phyloP scores from a whole-genome alignment of 1,140 invertebrate species.

The Drosophila elegans region DNA sequence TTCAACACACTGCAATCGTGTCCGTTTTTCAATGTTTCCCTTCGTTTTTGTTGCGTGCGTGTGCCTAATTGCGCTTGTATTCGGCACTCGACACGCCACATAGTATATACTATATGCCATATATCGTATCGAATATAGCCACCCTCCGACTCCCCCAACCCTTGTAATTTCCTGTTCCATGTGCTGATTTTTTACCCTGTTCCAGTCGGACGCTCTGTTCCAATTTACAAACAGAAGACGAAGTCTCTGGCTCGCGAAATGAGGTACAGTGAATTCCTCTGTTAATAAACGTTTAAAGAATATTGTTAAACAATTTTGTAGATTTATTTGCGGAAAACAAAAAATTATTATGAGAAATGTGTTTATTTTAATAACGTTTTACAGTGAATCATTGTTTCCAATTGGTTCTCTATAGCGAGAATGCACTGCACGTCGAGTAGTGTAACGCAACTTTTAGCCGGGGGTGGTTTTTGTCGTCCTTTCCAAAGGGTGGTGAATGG shows the following conservation, averaged over 20 bases:
- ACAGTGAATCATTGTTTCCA: too few species aligned
- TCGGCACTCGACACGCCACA: conserved; percentile 38
- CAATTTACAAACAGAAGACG: conserved; percentile 49
- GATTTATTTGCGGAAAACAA: neutral
- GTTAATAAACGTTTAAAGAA: neutral
- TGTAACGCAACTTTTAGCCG: conserved; percentile 53
- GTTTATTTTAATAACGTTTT: too few species aligned
- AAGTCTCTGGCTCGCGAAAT: conserved; percentile 31
- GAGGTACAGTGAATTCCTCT: conserved; percentile 15
- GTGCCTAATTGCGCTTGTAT: conserved; percentile 77
- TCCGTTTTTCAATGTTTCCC: conserved; percentile 16
- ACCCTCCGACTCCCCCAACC: conserved; percentile 28
- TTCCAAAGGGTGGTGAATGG: conserved; percentile 4
- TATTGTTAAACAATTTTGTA: too few species aligned
- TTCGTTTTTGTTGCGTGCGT: conserved; percentile 62
- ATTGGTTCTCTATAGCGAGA: neutral
- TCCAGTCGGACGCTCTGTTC: conserved; percentile 50
- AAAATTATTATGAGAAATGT: too few species aligned
- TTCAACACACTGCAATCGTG: conserved; percentile 34
- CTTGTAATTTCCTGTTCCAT: conserved; percentile 66
- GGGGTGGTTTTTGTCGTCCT: conserved; percentile 61
- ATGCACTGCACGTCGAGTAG: conserved; percentile 10
- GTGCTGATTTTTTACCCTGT: conserved; percentile 68
- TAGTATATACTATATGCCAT: conserved; percentile 7
- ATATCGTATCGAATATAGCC: conserved; percentile 4